Percentiles rank a stretch among this genome's conserved stretches.
These are phyloP conservation scores for Sinhomidia bicolor DNA, from an alignment of 2,888 invertebrate genomes.

Conservation along the genomic window DNA sequence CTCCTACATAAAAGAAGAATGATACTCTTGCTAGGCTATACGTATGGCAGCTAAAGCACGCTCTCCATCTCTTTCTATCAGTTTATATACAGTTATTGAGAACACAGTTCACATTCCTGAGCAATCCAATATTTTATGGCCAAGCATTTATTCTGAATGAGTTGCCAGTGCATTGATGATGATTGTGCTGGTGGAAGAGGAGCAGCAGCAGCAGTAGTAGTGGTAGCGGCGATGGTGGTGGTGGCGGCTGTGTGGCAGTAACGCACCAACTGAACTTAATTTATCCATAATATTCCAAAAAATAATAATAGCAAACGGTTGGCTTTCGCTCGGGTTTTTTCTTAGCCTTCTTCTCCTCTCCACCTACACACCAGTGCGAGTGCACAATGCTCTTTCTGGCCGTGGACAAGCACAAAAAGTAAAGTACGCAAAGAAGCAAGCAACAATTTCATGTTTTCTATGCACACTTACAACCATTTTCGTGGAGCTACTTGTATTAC, in stretches of 20 bases:
- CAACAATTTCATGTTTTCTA: conserved; percentile 63
- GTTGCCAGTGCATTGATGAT: conserved; percentile 29
- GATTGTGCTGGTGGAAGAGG: neutral
- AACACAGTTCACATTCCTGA: conserved; percentile 41
- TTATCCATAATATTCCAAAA: conserved; percentile 4
- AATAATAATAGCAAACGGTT: conserved; percentile 18
- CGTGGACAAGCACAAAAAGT: conserved; percentile 25
- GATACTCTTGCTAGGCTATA: neutral
- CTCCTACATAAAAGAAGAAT: neutral
- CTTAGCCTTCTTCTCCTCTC: neutral
- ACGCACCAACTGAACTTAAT: neutral
- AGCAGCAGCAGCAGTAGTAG: neutral
- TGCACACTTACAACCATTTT: conserved; percentile 32
- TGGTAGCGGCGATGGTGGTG: neutral
- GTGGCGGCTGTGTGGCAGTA: no score
- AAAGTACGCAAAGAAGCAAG: no score
- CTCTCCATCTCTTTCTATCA: conserved; percentile 1
- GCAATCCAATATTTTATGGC: conserved; percentile 65
- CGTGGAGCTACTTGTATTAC: neutral
- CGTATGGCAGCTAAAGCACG: neutral
- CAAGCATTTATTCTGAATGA: conserved; percentile 63
- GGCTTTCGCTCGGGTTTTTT: neutral
- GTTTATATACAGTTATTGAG: conserved; percentile 41
- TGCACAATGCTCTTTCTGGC: neutral
- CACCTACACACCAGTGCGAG: no score